Conservation (phyloP, 1,140 invertebrate genomes). For the Stegodyphus dumicola region DNA sequence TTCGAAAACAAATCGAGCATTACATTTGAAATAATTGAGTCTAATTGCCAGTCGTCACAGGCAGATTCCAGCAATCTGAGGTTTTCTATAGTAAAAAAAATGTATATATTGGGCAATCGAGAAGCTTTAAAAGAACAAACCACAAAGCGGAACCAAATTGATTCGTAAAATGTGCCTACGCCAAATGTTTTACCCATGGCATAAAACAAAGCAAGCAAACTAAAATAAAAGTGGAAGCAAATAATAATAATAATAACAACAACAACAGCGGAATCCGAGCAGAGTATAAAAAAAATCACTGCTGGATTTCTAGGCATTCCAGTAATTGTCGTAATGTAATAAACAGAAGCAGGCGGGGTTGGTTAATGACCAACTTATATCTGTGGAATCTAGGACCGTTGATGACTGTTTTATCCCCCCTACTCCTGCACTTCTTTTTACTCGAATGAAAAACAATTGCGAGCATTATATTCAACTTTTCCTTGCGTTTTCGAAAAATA, state of each 20-base stretch:
- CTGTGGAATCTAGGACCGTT: slow-evolving; percentile 56
- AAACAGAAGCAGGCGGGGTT: slow-evolving; percentile 52
- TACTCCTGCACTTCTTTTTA: slow-evolving; percentile 20
- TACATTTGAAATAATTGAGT: slow-evolving; percentile 59
- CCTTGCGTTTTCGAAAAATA: slow-evolving; percentile 59
- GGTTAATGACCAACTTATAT: slow-evolving; percentile 60
- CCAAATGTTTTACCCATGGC: slow-evolving; percentile 58
- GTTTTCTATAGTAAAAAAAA: slow-evolving; percentile 32
- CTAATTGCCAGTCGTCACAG: slow-evolving; percentile 57
- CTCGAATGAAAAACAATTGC: slow-evolving; percentile 58
- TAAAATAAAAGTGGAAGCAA: slow-evolving; percentile 22
- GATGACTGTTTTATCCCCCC: slow-evolving; percentile 55
- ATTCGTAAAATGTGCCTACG: slow-evolving; percentile 57
- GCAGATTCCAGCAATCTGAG: slow-evolving; percentile 32
- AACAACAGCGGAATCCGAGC: slow-evolving; percentile 48
- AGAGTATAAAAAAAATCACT: slow-evolving; percentile 22
- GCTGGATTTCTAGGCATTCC: slow-evolving; percentile 54
- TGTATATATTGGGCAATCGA: slow-evolving; percentile 11
- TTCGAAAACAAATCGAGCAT: slow-evolving; percentile 55
- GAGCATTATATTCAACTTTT: slow-evolving; percentile 60
- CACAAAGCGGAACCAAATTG: slow-evolving; percentile 56
- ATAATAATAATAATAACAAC: slow-evolving; percentile 53
- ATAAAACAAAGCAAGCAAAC: slow-evolving; percentile 52
- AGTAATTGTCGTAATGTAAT: slow-evolving; percentile 60
- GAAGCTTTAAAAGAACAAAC: slow-evolving; percentile 54